These are phyloP conservation scores for Epistrophe eligans DNA, from an alignment of 2,888 invertebrate genomes.

Conservation along the genomic window DNA sequence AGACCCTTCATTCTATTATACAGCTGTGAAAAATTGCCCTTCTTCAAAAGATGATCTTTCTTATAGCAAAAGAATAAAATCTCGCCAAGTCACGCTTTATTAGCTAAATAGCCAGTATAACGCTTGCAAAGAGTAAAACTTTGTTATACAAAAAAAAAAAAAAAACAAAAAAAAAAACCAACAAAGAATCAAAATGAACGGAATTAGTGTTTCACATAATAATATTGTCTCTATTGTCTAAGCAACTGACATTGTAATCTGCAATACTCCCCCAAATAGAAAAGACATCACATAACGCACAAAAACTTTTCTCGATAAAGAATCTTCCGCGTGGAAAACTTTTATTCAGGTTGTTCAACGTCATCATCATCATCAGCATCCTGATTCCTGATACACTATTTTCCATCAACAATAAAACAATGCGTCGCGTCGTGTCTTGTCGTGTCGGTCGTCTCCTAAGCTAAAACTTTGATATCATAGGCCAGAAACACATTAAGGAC, in stretches of 20 bases:
- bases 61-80: slow-evolving; percentile 43
- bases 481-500: slow-evolving; percentile 71
- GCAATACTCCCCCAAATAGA: slow-evolving; percentile 1
- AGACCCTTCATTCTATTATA: not conserved
- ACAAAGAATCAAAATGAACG: slow-evolving; percentile 28
- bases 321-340: slow-evolving; percentile 69
- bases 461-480: slow-evolving; percentile 51
- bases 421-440: slow-evolving; percentile 57
- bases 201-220: slow-evolving; percentile 71
- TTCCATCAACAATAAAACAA: slow-evolving; percentile 68
- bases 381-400: slow-evolving; percentile 65
- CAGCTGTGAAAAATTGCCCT: slow-evolving; percentile 5
- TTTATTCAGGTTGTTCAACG: slow-evolving; percentile 74
- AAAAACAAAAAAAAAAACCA: slow-evolving; percentile 33
- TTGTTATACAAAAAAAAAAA: slow-evolving; percentile 16
- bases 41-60: slow-evolving; percentile 12
- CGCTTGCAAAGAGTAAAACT: slow-evolving; percentile 50
- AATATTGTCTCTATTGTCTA: slow-evolving; percentile 72
- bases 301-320: slow-evolving; percentile 38
- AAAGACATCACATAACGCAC: not conserved
- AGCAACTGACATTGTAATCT: slow-evolving; percentile 69
- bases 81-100: slow-evolving; percentile 73
- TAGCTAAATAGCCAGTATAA: slow-evolving; percentile 63
- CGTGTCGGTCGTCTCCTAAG: slow-evolving; percentile 37
- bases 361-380: slow-evolving; percentile 44